phyloP scores from a whole-genome alignment of 2,797 vertebrate genomes.

The Poecile montanus region DNA sequence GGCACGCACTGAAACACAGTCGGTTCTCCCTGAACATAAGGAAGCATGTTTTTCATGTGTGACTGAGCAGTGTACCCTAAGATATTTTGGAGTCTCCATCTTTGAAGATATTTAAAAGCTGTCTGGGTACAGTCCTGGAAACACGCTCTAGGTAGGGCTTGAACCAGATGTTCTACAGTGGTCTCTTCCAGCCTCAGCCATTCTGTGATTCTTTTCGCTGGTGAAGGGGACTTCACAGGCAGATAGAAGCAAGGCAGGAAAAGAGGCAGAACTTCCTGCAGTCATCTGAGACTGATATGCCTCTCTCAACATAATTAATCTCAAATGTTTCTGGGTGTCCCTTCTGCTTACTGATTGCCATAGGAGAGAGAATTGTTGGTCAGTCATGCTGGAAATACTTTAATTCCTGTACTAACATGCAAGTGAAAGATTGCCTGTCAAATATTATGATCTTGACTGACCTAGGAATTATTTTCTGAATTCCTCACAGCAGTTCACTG shows the following conservation, averaged over 20 bases:
- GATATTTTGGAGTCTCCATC: background rate
- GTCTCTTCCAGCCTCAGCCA: background rate
- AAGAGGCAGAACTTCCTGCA: background rate
- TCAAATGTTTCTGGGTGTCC: background rate
- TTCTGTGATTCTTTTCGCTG: background rate
- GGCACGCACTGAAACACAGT: background rate
- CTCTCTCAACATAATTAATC: background rate
- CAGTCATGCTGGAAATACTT: background rate
- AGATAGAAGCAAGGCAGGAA: background rate
- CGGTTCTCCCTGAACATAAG: background rate
- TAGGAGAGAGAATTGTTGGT: background rate
- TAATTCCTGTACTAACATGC: background rate
- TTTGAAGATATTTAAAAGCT: background rate
- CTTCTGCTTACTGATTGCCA: background rate
- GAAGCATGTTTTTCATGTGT: background rate
- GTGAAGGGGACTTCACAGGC: background rate
- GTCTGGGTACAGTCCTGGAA: background rate
- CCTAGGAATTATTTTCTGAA: background rate
- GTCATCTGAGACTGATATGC: background rate
- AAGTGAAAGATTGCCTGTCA: background rate
- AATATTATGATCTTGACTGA: background rate
- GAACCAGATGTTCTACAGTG: background rate
- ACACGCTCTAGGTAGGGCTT: background rate
- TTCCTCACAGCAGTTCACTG: background rate
- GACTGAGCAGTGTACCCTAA: background rate